These are phyloP conservation scores for Bacillus rossius DNA, from an alignment of 1,140 invertebrate species.

Conservation along the genomic window DNA sequence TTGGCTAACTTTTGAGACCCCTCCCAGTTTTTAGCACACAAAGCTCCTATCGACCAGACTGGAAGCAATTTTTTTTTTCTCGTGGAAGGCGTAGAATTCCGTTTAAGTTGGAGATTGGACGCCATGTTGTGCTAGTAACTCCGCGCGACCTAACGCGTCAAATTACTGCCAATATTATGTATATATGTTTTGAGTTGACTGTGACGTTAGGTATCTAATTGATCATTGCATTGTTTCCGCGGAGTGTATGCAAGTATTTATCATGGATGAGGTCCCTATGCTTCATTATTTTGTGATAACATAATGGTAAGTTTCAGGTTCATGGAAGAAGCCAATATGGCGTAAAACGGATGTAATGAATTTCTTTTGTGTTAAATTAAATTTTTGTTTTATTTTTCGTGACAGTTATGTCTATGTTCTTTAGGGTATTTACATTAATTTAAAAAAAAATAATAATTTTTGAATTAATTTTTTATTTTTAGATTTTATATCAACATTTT, in stretches of 20 bases:
- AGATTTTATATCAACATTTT: neutral
- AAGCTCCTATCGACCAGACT: neutral
- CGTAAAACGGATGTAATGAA: conserved; percentile 32
- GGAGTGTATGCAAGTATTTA: conserved; percentile 40
- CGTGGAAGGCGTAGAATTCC: neutral
- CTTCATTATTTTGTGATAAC: conserved; percentile 52
- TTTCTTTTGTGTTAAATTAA: conserved; percentile 44
- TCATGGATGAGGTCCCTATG: conserved; percentile 45
- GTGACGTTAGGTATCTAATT: conserved; percentile 50
- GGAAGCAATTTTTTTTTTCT: neutral
- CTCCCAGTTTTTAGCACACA: neutral
- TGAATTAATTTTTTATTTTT: neutral
- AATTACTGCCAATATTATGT: conserved; percentile 46
- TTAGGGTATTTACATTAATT: neutral
- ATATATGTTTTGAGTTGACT: conserved; percentile 43
- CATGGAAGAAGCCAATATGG: conserved; percentile 49
- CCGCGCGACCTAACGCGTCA: conserved; percentile 45
- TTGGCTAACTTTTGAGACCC: neutral
- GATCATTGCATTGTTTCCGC: conserved; percentile 37
- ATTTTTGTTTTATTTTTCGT: neutral
- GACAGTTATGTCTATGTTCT: neutral
- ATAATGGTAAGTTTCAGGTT: conserved; percentile 48
- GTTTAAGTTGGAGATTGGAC: conserved; percentile 19
- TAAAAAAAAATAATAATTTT: neutral
- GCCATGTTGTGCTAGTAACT: conserved; percentile 52